These are phyloP conservation scores for Lepisosteus osseus DNA, from an alignment of 2,113 vertebrate genomes.

Conservation along the genomic window DNA sequence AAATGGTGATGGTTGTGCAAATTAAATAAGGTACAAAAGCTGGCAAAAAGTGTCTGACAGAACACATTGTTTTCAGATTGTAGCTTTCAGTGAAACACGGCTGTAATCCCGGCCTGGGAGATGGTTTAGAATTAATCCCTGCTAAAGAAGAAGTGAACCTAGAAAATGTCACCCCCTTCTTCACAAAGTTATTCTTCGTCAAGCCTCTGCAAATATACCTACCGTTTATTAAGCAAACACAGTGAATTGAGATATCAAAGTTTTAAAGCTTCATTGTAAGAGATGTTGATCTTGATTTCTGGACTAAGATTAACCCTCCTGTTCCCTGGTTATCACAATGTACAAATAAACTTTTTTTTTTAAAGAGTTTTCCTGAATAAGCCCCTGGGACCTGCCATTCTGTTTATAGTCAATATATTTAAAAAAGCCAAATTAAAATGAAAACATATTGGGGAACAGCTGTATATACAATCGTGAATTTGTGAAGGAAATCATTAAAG, in stretches of 20 bases:
- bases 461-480: constrained; percentile 67
- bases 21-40: too few relatives aligned
- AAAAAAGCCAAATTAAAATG: constrained; percentile 65
- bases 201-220: neutral
- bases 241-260: neutral
- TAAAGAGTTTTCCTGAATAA: constrained; percentile 68
- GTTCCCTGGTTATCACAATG: neutral
- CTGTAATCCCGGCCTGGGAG: neutral
- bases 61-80: too few relatives aligned
- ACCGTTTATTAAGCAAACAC: neutral
- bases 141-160: neutral
- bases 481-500: constrained; percentile 53
- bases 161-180: neutral
- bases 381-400: constrained; percentile 53
- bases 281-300: too few relatives aligned
- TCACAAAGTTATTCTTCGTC: neutral
- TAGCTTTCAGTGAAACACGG: neutral
- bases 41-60: too few relatives aligned
- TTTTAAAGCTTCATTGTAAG: too few relatives aligned
- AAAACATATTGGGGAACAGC: constrained; percentile 58
- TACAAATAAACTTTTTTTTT: constrained; percentile 22
- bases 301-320: too few relatives aligned
- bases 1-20: too few relatives aligned
- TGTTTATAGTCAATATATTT: constrained; percentile 68
- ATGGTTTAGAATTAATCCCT: neutral